Percentiles rank a stretch among this genome's conserved stretches.
These are phyloP conservation scores for Phalacrocorax brasilianus DNA, from an alignment of 2,113 vertebrate genomes.

Conservation along the genomic window DNA sequence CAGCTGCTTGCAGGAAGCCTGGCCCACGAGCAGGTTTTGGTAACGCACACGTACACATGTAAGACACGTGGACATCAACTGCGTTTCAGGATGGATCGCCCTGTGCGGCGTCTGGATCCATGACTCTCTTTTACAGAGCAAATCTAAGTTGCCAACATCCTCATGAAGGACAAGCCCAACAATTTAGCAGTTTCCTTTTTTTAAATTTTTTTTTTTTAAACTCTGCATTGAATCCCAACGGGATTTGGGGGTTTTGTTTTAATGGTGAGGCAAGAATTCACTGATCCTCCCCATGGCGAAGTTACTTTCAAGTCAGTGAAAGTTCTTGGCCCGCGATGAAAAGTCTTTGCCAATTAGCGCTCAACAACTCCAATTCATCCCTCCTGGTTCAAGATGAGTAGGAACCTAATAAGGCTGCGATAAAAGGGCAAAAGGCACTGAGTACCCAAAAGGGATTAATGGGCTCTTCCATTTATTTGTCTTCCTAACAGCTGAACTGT, in stretches of 20 bases:
- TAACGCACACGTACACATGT: rapidly evolving
- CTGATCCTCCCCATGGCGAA: constrained; percentile 75
- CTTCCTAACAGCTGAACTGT: constrained; percentile 88
- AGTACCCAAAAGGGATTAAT: constrained; percentile 86
- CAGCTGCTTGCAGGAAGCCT: background rate
- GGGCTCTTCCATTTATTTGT: constrained; percentile 85
- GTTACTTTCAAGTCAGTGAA: constrained; percentile 87
- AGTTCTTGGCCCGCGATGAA: constrained; percentile 82
- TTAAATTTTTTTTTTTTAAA: constrained; percentile 24
- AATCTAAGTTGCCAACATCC: background rate
- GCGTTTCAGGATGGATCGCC: background rate
- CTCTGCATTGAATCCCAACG: background rate
- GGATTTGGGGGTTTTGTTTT: constrained; percentile 73
- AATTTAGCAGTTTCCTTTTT: background rate
- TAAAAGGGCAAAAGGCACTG: constrained; percentile 88
- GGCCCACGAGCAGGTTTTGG: background rate
- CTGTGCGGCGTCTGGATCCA: background rate
- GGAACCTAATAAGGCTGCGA: constrained; percentile 87
- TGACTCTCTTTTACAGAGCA: background rate
- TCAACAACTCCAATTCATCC: constrained; percentile 83
- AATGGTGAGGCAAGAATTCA: constrained; percentile 72
- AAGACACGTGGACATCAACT: background rate
- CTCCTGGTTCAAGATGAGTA: constrained; percentile 84
- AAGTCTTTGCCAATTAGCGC: constrained; percentile 87
- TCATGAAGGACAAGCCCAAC: background rate